A percentile compares a stretch with the other conserved stretches of the same genome.
Conservation (phyloP, 2,797 vertebrate genomes). For the Betta splendens region DNA sequence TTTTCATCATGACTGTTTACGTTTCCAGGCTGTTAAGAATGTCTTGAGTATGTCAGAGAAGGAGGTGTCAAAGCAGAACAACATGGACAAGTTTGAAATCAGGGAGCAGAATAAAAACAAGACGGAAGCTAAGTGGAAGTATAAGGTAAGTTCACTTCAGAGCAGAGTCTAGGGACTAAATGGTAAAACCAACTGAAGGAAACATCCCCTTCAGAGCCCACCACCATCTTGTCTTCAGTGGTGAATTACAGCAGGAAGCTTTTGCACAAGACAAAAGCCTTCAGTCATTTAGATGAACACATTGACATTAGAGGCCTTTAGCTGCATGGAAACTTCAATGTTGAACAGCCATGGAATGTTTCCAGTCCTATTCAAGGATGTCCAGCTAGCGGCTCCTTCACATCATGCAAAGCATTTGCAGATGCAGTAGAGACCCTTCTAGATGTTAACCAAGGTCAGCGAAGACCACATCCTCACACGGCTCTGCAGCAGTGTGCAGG, state of each 20-base stretch:
- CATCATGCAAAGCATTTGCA: constrained; percentile 73
- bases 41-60: constrained; percentile 88
- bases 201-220: constrained; percentile 55
- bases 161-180: constrained; percentile 17
- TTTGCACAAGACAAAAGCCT: constrained; percentile 61
- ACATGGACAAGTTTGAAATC: constrained; percentile 91
- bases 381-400: constrained; percentile 57
- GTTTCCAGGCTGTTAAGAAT: constrained; percentile 87
- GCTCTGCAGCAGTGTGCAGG: constrained; percentile 12
- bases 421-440: constrained; percentile 69
- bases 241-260: constrained; percentile 59
- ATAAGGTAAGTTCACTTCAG: constrained; percentile 86
- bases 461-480: constrained; percentile 51
- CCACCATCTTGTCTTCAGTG: constrained; percentile 59
- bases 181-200: constrained; percentile 34
- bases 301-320: constrained; percentile 76
- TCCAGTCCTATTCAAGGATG: constrained; percentile 65
- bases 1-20: not conserved
- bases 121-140: constrained; percentile 99
- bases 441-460: constrained; percentile 68
- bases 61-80: constrained; percentile 89
- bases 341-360: constrained; percentile 77
- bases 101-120: constrained; percentile 97
- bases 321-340: constrained; percentile 78
- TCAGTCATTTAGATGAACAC: constrained; percentile 66